Evolutionary conservation across 2,888 invertebrate species (phyloP).

Genomic region (Tillus elongatus): DNA sequence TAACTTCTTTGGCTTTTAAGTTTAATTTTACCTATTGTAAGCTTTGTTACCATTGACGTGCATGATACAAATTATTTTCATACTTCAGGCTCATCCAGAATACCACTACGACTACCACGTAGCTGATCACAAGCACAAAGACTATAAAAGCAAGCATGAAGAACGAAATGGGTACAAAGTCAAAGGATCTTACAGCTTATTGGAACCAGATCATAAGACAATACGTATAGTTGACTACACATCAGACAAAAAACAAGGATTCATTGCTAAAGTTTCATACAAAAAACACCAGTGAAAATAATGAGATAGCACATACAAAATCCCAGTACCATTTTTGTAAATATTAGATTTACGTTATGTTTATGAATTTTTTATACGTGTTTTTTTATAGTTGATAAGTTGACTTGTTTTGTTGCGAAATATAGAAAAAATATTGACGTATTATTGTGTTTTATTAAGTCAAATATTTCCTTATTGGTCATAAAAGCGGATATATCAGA

Average conservation of each 20-base stretch:
- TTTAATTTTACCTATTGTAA: too few species aligned
- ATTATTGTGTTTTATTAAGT: too few species aligned
- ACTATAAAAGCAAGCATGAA: constrained; percentile 35
- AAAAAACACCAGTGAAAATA: constrained; percentile 27
- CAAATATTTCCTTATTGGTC: too few species aligned
- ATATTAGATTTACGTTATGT: constrained; percentile 9
- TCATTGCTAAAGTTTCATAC: constrained; percentile 34
- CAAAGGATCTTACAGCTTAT: constrained; percentile 34
- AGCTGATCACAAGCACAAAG: constrained; percentile 33
- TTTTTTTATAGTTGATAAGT: constrained; percentile 13
- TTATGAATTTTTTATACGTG: constrained; percentile 13
- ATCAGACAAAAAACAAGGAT: constrained; percentile 35
- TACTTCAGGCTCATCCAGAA: constrained; percentile 34
- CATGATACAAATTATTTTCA: constrained; percentile 1
- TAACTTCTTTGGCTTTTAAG: too few species aligned
- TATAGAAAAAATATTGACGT: too few species aligned
- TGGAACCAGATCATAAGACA: constrained; percentile 36
- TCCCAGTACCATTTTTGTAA: constrained; percentile 13
- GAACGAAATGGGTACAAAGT: constrained; percentile 37
- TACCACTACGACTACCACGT: constrained; percentile 36
- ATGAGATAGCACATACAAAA: too few species aligned
- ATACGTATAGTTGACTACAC: constrained; percentile 35
- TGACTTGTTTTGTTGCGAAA: constrained; percentile 31
- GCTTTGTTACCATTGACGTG: too few species aligned
- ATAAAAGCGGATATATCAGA: too few species aligned